A percentile compares a stretch with the other conserved stretches of the same genome.
These are phyloP conservation scores for Cetonia aurata DNA, from an alignment of 2,888 invertebrate species.

Conservation along the genomic window DNA sequence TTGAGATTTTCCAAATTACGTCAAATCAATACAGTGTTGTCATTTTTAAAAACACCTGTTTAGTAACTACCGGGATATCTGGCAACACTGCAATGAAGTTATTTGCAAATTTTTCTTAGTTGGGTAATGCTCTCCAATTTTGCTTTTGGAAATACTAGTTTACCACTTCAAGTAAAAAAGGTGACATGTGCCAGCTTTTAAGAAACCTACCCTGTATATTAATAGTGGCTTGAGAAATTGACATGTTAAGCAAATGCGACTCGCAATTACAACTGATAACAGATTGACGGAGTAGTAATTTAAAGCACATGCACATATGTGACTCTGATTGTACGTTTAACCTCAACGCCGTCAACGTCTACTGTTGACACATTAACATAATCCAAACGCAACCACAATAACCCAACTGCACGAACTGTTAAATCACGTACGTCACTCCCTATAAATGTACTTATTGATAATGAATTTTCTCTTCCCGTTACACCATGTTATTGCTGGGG, in stretches of 20 bases:
- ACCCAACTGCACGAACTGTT: neutral
- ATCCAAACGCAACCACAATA: constrained; percentile 4
- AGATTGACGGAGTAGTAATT: constrained; percentile 21
- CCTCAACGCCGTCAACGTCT: constrained; percentile 15
- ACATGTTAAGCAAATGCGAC: neutral
- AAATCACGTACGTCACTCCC: neutral
- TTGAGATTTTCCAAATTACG: too few species aligned
- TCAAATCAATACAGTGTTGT: too few species aligned
- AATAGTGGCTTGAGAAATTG: neutral
- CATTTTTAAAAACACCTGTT: too few species aligned
- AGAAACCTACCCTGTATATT: too few species aligned
- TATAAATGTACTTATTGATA: constrained; percentile 8
- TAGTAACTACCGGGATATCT: too few species aligned
- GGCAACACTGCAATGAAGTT: too few species aligned
- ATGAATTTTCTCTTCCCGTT: neutral
- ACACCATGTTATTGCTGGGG: neutral
- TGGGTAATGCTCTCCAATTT: too few species aligned
- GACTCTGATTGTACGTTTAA: constrained; percentile 9
- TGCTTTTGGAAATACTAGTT: too few species aligned
- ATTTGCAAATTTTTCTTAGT: too few species aligned
- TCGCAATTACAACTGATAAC: neutral
- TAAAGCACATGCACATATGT: neutral
- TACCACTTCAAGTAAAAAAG: too few species aligned
- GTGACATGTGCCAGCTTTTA: too few species aligned
- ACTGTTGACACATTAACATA: constrained; percentile 17